These are phyloP conservation scores for Cybosia mesomella DNA, from an alignment of 2,888 invertebrate species.

Conservation along the genomic window DNA sequence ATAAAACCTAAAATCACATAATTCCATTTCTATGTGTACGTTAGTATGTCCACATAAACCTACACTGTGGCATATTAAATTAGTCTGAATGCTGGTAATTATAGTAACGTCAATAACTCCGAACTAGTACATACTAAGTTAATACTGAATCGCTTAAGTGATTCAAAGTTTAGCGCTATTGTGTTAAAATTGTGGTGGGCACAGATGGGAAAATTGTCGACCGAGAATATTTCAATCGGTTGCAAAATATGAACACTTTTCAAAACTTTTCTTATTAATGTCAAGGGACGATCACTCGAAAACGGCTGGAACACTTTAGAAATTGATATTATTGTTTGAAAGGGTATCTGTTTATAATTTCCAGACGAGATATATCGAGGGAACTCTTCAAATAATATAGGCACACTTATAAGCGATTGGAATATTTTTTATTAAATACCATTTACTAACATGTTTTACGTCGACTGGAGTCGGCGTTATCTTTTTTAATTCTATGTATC, in stretches of 20 bases:
- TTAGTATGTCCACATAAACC: constrained; percentile 22
- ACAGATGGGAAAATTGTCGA: constrained; percentile 28
- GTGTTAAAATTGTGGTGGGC: constrained; percentile 21
- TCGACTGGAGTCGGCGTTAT: too few species aligned
- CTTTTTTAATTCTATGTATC: too few species aligned
- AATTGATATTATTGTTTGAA: too few species aligned
- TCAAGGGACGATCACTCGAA: too few species aligned
- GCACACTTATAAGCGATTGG: too few species aligned
- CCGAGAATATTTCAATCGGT: background rate
- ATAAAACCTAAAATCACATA: constrained; percentile 16
- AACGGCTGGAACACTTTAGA: too few species aligned
- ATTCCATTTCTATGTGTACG: background rate
- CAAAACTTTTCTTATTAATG: too few species aligned
- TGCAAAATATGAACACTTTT: background rate
- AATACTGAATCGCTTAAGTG: constrained; percentile 47
- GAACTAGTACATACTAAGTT: constrained; percentile 47
- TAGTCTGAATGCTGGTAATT: constrained; percentile 45
- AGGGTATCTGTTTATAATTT: too few species aligned
- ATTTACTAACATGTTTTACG: too few species aligned
- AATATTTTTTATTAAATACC: too few species aligned
- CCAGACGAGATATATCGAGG: too few species aligned
- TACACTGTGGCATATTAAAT: constrained; percentile 42
- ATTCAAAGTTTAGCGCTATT: constrained; percentile 52
- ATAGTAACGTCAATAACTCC: constrained; percentile 50
- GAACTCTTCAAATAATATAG: too few species aligned